A percentile compares a stretch with the other conserved stretches of the same genome.
phyloP scores from a whole-genome alignment of 2,888 invertebrate genomes.

The Amblyjoppa fuscipennis region DNA sequence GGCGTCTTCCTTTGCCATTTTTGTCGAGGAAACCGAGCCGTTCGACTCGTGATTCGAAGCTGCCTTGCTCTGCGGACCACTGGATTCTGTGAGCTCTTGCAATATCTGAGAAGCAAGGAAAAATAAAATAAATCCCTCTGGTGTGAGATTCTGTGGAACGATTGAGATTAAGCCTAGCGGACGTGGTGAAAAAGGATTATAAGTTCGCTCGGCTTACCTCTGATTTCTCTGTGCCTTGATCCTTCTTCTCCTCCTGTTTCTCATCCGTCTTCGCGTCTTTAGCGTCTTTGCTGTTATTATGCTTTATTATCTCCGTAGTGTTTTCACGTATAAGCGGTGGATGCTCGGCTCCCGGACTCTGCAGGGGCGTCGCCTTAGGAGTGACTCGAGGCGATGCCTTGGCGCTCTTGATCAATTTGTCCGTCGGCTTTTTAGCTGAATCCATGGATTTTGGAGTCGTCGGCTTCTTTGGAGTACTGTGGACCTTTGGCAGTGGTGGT shows the following conservation, averaged over 20 bases:
- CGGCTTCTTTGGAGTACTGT: constrained; percentile 85
- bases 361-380: constrained; percentile 87
- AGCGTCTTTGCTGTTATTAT: constrained; percentile 71
- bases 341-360: constrained; percentile 86
- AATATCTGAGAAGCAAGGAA: constrained; percentile 30
- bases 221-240: constrained; percentile 82
- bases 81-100: constrained; percentile 53
- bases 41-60: constrained; percentile 65
- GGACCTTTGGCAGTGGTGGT: constrained; percentile 88
- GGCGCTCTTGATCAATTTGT: constrained; percentile 80
- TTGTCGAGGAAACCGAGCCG: constrained; percentile 64
- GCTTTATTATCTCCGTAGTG: constrained; percentile 77
- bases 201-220: constrained; percentile 60
- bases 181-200: not conserved
- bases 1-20: constrained; percentile 75
- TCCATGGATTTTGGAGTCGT: constrained; percentile 76
- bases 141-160: not conserved
- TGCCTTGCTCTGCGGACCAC: constrained; percentile 45
- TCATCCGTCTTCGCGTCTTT: constrained; percentile 77
- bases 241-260: constrained; percentile 78
- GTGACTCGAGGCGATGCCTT: constrained; percentile 85
- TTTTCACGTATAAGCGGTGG: constrained; percentile 81
- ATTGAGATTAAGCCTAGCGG: constrained; percentile 3
- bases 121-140: not conserved
- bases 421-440: constrained; percentile 78